A percentile compares a stretch with the other conserved stretches of the same genome.
These are phyloP conservation scores for Drosophila histrio DNA, from an alignment of 2,888 invertebrate genomes.

Conservation along the genomic window DNA sequence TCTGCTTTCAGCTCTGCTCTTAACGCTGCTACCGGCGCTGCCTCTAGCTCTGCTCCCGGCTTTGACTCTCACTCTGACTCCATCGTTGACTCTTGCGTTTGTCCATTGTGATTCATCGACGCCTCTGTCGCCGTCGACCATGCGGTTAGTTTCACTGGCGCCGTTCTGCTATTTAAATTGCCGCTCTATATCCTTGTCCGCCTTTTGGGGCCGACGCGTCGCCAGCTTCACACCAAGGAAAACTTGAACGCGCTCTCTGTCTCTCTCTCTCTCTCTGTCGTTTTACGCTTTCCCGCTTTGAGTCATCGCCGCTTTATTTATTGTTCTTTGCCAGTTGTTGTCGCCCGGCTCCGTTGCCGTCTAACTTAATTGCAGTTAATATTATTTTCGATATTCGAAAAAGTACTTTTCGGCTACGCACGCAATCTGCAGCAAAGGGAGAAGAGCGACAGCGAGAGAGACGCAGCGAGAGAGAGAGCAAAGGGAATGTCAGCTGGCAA, in stretches of 20 bases:
- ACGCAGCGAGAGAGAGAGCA: background rate
- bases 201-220: constrained; percentile 55
- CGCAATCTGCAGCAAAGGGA: constrained; percentile 30
- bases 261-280: constrained; percentile 9
- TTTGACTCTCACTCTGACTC: constrained; percentile 3
- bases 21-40: background rate
- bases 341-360: constrained; percentile 28
- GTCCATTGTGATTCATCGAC: constrained; percentile 67
- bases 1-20: background rate
- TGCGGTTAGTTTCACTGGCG: constrained; percentile 77
- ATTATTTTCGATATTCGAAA: constrained; percentile 65
- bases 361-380: constrained; percentile 67
- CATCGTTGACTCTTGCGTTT: constrained; percentile 14
- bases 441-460: background rate
- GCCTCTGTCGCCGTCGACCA: constrained; percentile 34
- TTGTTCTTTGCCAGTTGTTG: constrained; percentile 49
- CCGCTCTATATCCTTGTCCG: constrained; percentile 68
- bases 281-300: constrained; percentile 43
- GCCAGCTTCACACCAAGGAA: constrained; percentile 64
- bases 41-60: constrained; percentile 1
- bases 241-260: constrained; percentile 3
- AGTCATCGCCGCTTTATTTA: constrained; percentile 68
- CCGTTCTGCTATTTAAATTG: constrained; percentile 76
- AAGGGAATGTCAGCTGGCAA: constrained; percentile 21
- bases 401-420: constrained; percentile 16